Conservation (phyloP, 2,797 vertebrate genomes). For the Protosalanx chinensis region DNA sequence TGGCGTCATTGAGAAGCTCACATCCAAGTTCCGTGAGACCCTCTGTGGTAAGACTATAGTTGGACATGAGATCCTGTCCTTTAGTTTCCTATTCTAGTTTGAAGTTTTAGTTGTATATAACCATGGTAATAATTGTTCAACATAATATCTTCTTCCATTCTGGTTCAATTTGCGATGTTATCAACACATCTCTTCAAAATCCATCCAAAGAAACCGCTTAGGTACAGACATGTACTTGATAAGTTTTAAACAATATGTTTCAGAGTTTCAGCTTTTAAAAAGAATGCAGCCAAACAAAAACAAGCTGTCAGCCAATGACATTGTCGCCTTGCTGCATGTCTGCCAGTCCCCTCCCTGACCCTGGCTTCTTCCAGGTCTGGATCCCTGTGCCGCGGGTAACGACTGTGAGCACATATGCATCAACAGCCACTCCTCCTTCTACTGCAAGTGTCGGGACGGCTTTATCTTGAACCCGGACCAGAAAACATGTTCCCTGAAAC, state of each 20-base stretch:
- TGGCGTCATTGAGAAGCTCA: slow-evolving; percentile 91
- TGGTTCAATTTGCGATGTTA: background rate
- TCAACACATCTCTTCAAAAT: background rate
- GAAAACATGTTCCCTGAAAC: slow-evolving; percentile 82
- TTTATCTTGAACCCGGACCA: slow-evolving; percentile 81
- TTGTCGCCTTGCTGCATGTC: slow-evolving; percentile 32
- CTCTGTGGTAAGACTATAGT: slow-evolving; percentile 79
- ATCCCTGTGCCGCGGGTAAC: slow-evolving; percentile 78
- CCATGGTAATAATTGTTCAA: background rate
- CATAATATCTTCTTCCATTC: background rate
- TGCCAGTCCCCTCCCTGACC: slow-evolving; percentile 48
- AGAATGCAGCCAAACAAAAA: background rate
- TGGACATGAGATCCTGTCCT: slow-evolving; percentile 3
- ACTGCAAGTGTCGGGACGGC: slow-evolving; percentile 80
- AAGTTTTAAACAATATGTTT: background rate
- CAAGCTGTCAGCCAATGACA: slow-evolving; percentile 28
- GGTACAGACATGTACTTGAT: background rate
- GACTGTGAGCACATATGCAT: slow-evolving; percentile 85
- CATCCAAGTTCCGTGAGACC: slow-evolving; percentile 87
- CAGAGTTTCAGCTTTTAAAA: background rate
- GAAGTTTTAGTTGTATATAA: slow-evolving; percentile 47
- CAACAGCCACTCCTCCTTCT: slow-evolving; percentile 71
- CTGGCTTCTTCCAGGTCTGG: slow-evolving; percentile 70
- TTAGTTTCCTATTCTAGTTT: slow-evolving; percentile 4
- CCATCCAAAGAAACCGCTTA: background rate